Evolutionary conservation across 1,140 invertebrate species (phyloP), one percentile per base, ranked within the genome.

Genomic region (Cataglyphis hispanica): DNA sequence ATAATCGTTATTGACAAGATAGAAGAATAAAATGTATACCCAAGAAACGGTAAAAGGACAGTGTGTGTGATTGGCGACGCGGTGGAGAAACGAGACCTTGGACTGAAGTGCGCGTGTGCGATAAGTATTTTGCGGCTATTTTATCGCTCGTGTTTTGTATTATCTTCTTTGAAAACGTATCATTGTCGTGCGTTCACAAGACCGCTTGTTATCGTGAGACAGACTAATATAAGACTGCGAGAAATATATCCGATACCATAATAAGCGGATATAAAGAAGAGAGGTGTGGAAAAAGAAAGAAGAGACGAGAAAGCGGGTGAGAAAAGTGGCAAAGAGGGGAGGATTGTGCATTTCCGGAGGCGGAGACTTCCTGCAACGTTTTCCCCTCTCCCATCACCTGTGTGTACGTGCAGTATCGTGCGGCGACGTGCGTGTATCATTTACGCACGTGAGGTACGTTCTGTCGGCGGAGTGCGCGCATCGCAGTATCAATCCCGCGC

Each of bases 51-150:
- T n/a, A 22, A 64, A 6, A 58, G 25, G 13, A 27, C 74, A 50
- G 75, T 46, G 25, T 67, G 63, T 46, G 34, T 67, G 60, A 77
- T 11, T 53, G 8, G 43, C 53, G 16, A 5, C 34, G 16, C 25
- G 34, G 13, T 43, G 25, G 50, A 70, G 50, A 70, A n/a, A 56
- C 64, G 64, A 69, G 37, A 43, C n/a, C 31, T 69, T 34, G 53
- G 7, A 60, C 53, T 3, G 27, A n/a, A 74, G 67, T 83, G 78
- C 78, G 78, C 67, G 37, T 83, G 67, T 83, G 78, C 78, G 37
- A 37, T 11, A 37, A 19, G 43, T 43, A 37, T 72, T 40, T 25
- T 19, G 67, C 67, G 53, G 8, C 46, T 50, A 0, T 60, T 83
- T 72, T 60, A 40, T n/a, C 53, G 37, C 19, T 13, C 7, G 34